phyloP scores from a whole-genome alignment of 2,888 invertebrate species.

The Chesias legatella region DNA sequence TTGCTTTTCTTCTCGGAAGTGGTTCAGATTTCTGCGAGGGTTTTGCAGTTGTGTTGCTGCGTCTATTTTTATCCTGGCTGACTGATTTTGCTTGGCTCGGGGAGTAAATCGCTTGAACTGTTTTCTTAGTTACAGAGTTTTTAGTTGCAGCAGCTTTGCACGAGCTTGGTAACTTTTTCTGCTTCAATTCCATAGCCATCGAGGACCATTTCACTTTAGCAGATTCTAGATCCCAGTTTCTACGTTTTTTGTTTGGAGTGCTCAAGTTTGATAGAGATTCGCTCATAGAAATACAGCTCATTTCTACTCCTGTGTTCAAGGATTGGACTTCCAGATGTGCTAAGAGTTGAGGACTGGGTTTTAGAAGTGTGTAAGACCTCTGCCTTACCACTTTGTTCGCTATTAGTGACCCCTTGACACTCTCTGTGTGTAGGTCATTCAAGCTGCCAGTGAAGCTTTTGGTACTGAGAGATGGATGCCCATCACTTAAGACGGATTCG shows the following conservation, averaged over 20 bases:
- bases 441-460: constrained; percentile 74
- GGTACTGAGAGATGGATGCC: constrained; percentile 52
- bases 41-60: constrained; percentile 35
- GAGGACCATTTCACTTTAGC: constrained; percentile 77
- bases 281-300: constrained; percentile 75
- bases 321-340: constrained; percentile 81
- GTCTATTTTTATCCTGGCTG: constrained; percentile 35
- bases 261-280: constrained; percentile 64
- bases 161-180: constrained; percentile 32
- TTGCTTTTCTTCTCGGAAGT: constrained; percentile 40
- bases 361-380: constrained; percentile 88
- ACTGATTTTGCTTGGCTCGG: constrained; percentile 40
- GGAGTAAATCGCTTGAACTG: constrained; percentile 15
- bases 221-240: constrained; percentile 70
- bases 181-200: constrained; percentile 67
- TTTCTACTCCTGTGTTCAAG: constrained; percentile 65
- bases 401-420: constrained; percentile 42
- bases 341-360: constrained; percentile 87
- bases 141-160: constrained; percentile 23
- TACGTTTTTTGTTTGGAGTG: constrained; percentile 56
- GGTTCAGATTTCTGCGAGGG: constrained; percentile 45
- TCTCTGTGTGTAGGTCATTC: constrained; percentile 61
- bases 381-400: constrained; percentile 81
- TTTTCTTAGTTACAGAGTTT: constrained; percentile 32
- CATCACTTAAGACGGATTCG: constrained; percentile 40